phyloP scores from a whole-genome alignment of 2,888 invertebrate species.

The Zele albiditarsus region DNA sequence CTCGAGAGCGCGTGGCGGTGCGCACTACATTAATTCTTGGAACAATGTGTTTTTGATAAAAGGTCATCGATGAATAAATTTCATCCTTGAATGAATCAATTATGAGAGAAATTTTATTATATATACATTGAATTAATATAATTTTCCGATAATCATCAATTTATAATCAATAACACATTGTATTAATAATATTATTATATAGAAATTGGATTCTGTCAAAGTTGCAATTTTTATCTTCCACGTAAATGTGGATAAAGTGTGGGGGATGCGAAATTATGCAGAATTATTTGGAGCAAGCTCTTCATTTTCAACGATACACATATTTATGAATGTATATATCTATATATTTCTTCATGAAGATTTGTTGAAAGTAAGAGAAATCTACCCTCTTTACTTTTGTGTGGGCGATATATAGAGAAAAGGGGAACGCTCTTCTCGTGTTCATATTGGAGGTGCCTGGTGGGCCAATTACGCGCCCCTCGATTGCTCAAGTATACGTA shows the following conservation, averaged over 20 bases:
- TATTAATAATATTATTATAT: neutral
- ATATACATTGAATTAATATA: neutral
- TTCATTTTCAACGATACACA: neutral
- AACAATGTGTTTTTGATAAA: neutral
- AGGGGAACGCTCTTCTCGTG: neutral
- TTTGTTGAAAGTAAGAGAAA: constrained; percentile 6
- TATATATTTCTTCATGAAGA: neutral
- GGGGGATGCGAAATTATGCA: neutral
- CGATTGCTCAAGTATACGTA: constrained; percentile 43
- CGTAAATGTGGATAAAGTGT: too few relatives aligned
- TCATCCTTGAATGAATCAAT: neutral
- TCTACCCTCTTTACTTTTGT: constrained; percentile 28
- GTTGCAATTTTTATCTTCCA: too few relatives aligned
- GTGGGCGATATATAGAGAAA: neutral
- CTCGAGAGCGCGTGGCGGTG: neutral
- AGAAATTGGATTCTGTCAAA: neutral
- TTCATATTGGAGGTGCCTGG: constrained; percentile 38
- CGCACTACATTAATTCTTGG: neutral
- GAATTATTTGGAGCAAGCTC: neutral
- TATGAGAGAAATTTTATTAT: neutral
- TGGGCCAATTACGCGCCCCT: constrained; percentile 47
- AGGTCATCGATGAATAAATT: neutral
- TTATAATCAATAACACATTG: neutral
- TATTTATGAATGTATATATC: neutral
- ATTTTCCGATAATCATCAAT: neutral